phyloP scores from a whole-genome alignment of 2,797 vertebrate species.

The Mionectes olivaceus region DNA sequence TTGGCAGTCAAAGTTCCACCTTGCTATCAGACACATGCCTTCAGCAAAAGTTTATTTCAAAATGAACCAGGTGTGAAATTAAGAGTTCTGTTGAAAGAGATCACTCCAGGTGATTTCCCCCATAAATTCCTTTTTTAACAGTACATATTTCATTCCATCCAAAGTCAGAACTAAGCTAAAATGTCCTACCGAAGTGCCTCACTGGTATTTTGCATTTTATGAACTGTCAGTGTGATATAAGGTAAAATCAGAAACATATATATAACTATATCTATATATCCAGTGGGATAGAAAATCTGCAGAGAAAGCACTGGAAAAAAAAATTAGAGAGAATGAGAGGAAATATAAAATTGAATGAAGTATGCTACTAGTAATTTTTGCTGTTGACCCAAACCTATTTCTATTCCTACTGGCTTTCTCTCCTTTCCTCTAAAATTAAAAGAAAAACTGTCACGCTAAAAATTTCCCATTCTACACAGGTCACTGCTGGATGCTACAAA shows the following conservation, averaged over 20 bases:
- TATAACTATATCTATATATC: background rate
- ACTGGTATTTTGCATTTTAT: conserved; percentile 41
- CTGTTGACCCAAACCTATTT: background rate
- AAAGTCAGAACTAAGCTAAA: conserved; percentile 36
- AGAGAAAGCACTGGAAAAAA: background rate
- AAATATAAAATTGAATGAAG: conserved; percentile 8
- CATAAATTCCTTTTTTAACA: conserved; percentile 23
- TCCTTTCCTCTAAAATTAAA: background rate
- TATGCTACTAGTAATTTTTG: background rate
- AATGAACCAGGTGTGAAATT: conserved; percentile 28
- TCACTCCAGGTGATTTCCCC: conserved; percentile 3
- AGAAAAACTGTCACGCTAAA: background rate
- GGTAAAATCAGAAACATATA: conserved; percentile 29
- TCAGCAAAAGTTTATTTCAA: background rate
- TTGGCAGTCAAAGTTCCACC: background rate
- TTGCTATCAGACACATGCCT: background rate
- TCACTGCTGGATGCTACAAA: background rate
- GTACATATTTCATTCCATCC: conserved; percentile 15
- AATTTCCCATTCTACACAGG: background rate
- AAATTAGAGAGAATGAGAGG: background rate
- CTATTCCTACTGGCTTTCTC: background rate
- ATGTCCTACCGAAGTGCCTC: conserved; percentile 24
- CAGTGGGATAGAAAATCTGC: conserved; percentile 32
- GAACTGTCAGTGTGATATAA: conserved; percentile 43
- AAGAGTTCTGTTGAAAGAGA: conserved; percentile 15